These are phyloP conservation scores for Drosophila kanapiae DNA, from an alignment of 1,140 invertebrate species.

Conservation along the genomic window DNA sequence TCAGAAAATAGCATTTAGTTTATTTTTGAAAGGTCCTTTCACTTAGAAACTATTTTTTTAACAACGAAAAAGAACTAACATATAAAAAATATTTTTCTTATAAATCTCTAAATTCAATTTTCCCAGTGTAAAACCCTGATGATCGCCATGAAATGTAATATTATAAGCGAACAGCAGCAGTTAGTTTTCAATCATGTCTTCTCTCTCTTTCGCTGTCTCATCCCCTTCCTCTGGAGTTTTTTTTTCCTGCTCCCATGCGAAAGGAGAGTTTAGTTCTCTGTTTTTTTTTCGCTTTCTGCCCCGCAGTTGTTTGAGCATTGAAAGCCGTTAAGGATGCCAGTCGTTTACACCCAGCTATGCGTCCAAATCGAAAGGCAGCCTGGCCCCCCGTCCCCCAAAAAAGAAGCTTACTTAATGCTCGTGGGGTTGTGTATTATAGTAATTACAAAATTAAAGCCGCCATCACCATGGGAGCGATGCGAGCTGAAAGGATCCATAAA, in stretches of 20 bases:
- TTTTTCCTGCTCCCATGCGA: constrained; percentile 27
- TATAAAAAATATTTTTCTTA: not conserved
- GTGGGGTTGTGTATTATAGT: constrained; percentile 73
- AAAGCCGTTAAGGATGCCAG: constrained; percentile 70
- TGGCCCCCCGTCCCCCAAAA: constrained; percentile 9
- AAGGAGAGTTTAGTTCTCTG: constrained; percentile 32
- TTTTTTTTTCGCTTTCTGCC: constrained; percentile 36
- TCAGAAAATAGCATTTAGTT: too few relatives aligned
- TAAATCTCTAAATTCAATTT: not conserved
- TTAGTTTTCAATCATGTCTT: constrained; percentile 71
- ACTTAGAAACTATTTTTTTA: too few relatives aligned
- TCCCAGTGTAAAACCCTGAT: constrained; percentile 13
- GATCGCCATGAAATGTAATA: constrained; percentile 64
- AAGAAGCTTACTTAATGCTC: constrained; percentile 20
- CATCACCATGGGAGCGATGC: constrained; percentile 13
- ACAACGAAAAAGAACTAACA: not conserved
- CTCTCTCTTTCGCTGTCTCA: constrained; percentile 17
- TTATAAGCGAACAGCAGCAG: constrained; percentile 75
- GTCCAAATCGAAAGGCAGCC: constrained; percentile 43
- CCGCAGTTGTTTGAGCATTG: constrained; percentile 75
- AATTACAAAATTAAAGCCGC: constrained; percentile 76
- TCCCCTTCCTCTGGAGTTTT: constrained; percentile 8
- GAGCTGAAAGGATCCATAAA: constrained; percentile 31
- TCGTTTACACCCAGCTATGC: constrained; percentile 56
- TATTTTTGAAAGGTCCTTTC: too few relatives aligned